Evolutionary conservation across 2,888 invertebrate genomes (phyloP).

Genomic region (Dasypogon diadema): DNA sequence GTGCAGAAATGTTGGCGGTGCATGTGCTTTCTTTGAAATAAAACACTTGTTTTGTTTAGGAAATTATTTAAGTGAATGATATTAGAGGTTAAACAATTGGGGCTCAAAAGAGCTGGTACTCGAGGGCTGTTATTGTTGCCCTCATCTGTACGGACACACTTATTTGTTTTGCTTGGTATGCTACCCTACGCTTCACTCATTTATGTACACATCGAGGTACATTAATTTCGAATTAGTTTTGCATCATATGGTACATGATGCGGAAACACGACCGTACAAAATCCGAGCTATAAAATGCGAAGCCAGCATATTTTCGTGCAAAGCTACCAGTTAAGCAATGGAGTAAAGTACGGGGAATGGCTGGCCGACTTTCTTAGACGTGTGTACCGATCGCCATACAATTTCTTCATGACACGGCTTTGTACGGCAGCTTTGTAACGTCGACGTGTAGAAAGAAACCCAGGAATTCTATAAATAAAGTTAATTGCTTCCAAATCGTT

Average conservation of each 20-base stretch:
- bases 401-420: conserved; percentile 4
- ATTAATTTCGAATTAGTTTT: conserved; percentile 70
- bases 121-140: conserved; percentile 51
- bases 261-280: conserved; percentile 62
- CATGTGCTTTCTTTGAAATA: conserved; percentile 52
- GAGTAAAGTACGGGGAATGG: neutral
- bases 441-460: conserved; percentile 27
- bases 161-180: conserved; percentile 45
- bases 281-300: conserved; percentile 51
- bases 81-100: conserved; percentile 57
- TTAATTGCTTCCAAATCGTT: conserved; percentile 57
- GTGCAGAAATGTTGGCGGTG: conserved; percentile 8
- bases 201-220: conserved; percentile 59
- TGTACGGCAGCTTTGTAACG: conserved; percentile 11
- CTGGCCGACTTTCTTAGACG: conserved; percentile 2
- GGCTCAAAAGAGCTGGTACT: conserved; percentile 47
- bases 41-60: conserved; percentile 58
- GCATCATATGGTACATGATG: conserved; percentile 70
- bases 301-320: conserved; percentile 38
- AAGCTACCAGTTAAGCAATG: conserved; percentile 6
- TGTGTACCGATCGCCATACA: neutral
- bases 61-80: conserved; percentile 57
- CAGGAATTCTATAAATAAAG: conserved; percentile 55
- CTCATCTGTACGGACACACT: conserved; percentile 28
- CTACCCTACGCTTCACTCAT: conserved; percentile 37